These are phyloP conservation scores for Setipinna tenuifilis DNA, from an alignment of 2,797 vertebrate genomes.

Conservation along the genomic window DNA sequence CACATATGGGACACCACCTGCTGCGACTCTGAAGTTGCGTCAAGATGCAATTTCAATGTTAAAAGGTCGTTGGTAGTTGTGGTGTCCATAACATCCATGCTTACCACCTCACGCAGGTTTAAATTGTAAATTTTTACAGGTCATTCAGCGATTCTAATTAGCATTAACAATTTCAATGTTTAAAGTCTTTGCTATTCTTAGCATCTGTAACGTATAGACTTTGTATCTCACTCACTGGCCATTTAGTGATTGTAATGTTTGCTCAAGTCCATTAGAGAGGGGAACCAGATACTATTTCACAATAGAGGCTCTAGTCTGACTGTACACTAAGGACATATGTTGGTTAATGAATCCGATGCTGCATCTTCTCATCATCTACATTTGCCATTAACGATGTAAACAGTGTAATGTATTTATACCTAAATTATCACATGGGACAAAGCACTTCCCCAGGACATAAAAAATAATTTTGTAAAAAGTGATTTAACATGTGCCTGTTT, in stretches of 20 bases:
- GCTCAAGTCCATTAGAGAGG: not conserved
- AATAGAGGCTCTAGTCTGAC: not conserved
- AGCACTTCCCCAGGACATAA: not conserved
- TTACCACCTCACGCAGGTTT: no score
- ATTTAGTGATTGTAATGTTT: not conserved
- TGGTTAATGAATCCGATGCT: not conserved
- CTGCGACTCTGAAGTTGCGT: not conserved
- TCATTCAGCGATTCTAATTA: no score
- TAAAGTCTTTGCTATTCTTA: no score
- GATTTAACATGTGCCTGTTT: not conserved
- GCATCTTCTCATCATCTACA: no score
- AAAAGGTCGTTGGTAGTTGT: not conserved
- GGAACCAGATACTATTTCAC: not conserved
- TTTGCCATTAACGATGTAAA: not conserved
- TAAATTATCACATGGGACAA: not conserved
- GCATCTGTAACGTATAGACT: no score
- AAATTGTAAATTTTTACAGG: no score
- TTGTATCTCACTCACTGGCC: not conserved
- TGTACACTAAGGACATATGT: not conserved
- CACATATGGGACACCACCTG: not conserved
- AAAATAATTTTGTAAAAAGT: not conserved
- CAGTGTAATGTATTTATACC: not conserved
- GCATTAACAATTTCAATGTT: no score
- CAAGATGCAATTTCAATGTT: not conserved
- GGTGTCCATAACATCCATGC: no score